Evolutionary conservation across 2,113 vertebrate genomes (phyloP).

Genomic region (Trogon surrucura): DNA sequence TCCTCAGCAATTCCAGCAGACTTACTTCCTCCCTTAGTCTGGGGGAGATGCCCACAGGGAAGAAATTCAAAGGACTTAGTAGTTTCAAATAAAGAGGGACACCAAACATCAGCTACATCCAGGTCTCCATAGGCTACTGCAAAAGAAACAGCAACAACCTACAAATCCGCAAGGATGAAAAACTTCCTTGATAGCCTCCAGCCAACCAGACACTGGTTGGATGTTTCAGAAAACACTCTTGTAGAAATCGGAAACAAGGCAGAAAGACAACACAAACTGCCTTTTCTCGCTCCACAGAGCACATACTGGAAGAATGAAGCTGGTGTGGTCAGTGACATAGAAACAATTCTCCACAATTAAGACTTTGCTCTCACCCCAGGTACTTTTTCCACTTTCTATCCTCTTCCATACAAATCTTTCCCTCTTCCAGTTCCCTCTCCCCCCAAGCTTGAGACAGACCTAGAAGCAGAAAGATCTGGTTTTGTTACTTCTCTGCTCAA

Average conservation of each 20-base stretch:
- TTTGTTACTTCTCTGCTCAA: neutral
- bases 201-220: neutral
- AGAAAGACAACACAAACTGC: neutral
- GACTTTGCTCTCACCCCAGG: neutral
- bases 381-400: neutral
- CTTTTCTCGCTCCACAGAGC: neutral
- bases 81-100: neutral
- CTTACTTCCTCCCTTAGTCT: neutral
- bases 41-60: neutral
- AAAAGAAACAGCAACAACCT: neutral
- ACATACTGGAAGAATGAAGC: neutral
- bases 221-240: neutral
- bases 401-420: neutral
- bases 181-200: neutral
- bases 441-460: neutral
- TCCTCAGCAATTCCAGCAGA: neutral
- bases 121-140: neutral
- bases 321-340: neutral
- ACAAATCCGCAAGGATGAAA: neutral
- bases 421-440: neutral
- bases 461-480: neutral
- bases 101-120: neutral
- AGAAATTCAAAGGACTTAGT: neutral
- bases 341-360: neutral
- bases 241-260: neutral